These are phyloP conservation scores for Scyliorhinus canicula DNA, from an alignment of 2,797 vertebrate genomes.

Conservation along the genomic window DNA sequence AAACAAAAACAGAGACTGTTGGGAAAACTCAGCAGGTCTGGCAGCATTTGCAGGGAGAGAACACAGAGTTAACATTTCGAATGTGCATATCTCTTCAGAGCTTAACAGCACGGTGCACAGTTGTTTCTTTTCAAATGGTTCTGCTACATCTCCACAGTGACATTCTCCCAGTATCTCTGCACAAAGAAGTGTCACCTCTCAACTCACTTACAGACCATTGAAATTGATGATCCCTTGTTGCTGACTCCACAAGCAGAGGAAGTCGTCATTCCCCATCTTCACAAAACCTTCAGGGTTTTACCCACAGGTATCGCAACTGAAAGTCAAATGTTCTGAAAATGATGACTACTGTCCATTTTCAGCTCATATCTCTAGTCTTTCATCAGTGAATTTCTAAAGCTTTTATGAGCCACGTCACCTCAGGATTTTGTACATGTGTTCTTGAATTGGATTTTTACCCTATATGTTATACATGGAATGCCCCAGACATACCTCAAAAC, in stretches of 20 bases:
- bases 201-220: neutral
- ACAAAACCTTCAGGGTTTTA: neutral
- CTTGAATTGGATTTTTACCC: neutral
- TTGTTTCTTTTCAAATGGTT: neutral
- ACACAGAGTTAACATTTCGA: too few relatives aligned
- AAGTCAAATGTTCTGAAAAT: neutral
- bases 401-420: neutral
- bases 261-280: neutral
- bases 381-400: neutral
- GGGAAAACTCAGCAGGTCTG: too few relatives aligned
- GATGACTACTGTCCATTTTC: neutral
- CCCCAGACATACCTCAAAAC: neutral
- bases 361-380: neutral
- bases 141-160: neutral
- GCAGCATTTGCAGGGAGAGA: too few relatives aligned
- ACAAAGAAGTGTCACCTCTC: neutral
- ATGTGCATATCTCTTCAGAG: too few relatives aligned
- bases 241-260: neutral
- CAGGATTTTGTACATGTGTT: neutral
- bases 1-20: too few relatives aligned
- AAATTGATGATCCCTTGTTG: neutral
- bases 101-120: neutral
- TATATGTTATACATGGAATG: neutral
- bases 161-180: neutral
- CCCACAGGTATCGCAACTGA: neutral